Percentiles rank a stretch among this genome's conserved stretches.
Evolutionary conservation across 1,140 invertebrate genomes (phyloP).

Genomic region (Zaprionus capensis): DNA sequence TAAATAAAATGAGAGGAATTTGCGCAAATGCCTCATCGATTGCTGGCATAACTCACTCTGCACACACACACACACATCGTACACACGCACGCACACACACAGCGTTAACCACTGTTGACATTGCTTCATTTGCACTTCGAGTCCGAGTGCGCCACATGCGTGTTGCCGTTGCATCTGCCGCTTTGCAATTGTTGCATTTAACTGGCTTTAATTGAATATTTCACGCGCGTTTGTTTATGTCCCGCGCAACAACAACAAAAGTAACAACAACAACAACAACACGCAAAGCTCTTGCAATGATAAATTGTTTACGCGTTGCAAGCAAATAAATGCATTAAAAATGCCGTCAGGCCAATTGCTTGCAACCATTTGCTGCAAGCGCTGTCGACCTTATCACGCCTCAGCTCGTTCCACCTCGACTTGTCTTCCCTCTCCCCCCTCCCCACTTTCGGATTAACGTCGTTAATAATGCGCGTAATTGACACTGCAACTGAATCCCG

Average conservation of each 20-base stretch:
- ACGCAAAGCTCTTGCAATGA: constrained; percentile 34
- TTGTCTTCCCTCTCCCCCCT: neutral
- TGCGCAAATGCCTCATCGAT: constrained; percentile 50
- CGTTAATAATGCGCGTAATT: constrained; percentile 26
- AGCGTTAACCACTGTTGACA: constrained; percentile 62
- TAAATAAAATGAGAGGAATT: constrained; percentile 28
- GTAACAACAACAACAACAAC: constrained; percentile 5
- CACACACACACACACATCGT: constrained; percentile 49
- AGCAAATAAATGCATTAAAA: constrained; percentile 70
- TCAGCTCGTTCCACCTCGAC: no score
- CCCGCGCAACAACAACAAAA: constrained; percentile 21
- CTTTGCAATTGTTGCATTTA: constrained; percentile 75
- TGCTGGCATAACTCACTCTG: constrained; percentile 71
- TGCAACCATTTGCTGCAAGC: constrained; percentile 12
- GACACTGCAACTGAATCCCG: neutral
- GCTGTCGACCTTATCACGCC: neutral
- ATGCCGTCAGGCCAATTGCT: constrained; percentile 12
- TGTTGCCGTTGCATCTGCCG: constrained; percentile 12
- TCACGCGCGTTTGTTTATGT: constrained; percentile 59
- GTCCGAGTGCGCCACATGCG: constrained; percentile 9
- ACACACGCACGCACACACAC: neutral
- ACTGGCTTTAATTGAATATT: constrained; percentile 79
- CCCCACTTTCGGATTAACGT: constrained; percentile 31
- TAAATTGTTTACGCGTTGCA: constrained; percentile 76
- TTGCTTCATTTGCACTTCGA: constrained; percentile 55